Evolutionary conservation across 2,888 invertebrate genomes (phyloP).

Genomic region (Blastobasis adustella): DNA sequence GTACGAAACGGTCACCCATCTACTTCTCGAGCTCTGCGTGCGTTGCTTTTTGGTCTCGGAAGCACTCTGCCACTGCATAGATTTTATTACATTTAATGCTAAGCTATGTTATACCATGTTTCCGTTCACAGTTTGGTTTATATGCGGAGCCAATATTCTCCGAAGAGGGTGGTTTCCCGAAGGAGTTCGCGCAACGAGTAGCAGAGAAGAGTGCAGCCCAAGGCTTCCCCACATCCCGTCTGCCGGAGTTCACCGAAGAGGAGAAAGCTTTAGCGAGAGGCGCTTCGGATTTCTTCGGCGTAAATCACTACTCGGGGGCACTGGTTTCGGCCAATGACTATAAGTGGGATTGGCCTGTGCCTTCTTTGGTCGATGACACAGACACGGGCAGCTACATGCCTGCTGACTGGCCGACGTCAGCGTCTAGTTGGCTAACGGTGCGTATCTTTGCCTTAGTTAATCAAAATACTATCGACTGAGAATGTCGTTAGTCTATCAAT

Average conservation of each 20-base stretch:
- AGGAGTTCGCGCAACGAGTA: slow-evolving; percentile 53
- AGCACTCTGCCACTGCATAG: too few relatives aligned
- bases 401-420: slow-evolving; percentile 32
- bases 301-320: slow-evolving; percentile 79
- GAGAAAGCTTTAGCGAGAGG: slow-evolving; percentile 45
- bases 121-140: slow-evolving; percentile 46
- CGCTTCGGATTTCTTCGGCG: slow-evolving; percentile 56
- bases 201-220: slow-evolving; percentile 55
- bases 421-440: slow-evolving; percentile 40
- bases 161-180: slow-evolving; percentile 68
- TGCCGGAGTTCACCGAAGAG: slow-evolving; percentile 57
- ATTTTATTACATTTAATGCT: too few relatives aligned
- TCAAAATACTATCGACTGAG: neutral
- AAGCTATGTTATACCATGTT: too few relatives aligned
- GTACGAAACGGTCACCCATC: too few relatives aligned
- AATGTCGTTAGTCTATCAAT: too few relatives aligned
- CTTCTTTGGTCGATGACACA: slow-evolving; percentile 31
- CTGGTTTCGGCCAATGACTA: slow-evolving; percentile 29
- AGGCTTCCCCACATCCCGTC: slow-evolving; percentile 49
- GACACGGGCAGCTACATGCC: slow-evolving; percentile 18
- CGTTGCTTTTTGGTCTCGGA: too few relatives aligned
- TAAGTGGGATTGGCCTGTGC: slow-evolving; percentile 17
- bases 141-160: slow-evolving; percentile 67
- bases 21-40: too few relatives aligned
- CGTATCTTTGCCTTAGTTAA: slow-evolving; percentile 8